Conservation (phyloP, 2,888 invertebrate genomes). For the Andrena hattorfiana region DNA sequence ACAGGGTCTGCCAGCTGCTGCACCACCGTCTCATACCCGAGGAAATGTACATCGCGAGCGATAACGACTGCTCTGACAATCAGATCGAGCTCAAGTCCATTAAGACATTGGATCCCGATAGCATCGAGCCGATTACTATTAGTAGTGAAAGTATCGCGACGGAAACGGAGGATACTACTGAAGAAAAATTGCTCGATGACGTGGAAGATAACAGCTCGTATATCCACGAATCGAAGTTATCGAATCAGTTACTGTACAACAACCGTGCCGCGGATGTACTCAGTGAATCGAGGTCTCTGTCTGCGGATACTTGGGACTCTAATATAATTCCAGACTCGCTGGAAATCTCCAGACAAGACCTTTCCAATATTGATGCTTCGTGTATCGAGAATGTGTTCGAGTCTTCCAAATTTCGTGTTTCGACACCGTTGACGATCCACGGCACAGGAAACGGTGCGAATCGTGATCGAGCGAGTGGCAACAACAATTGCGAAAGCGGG, state of each 20-base stretch:
- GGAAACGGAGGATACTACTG: background rate
- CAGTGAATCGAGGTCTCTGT: conserved; percentile 12
- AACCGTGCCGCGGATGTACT: conserved; percentile 1
- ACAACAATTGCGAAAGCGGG: conserved; percentile 29
- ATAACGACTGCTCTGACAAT: conserved; percentile 78
- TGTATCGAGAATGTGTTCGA: background rate
- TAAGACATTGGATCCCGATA: conserved; percentile 80
- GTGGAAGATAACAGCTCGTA: background rate
- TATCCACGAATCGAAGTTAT: conserved; percentile 20
- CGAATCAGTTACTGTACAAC: background rate
- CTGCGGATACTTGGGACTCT: conserved; percentile 65
- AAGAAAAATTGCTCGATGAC: background rate
- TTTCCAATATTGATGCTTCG: background rate
- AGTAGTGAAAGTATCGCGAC: background rate
- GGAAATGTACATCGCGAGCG: conserved; percentile 82
- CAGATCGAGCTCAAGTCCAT: conserved; percentile 81
- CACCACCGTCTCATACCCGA: conserved; percentile 69
- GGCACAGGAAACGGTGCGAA: background rate
- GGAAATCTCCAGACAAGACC: conserved; percentile 68
- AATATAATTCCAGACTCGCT: conserved; percentile 81
- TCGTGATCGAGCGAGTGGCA: background rate
- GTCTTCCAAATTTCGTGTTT: background rate
- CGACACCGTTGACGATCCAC: conserved; percentile 14
- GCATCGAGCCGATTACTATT: conserved; percentile 56
- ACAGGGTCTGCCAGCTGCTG: conserved; percentile 38